Conservation (phyloP, 2,888 invertebrate genomes). For the Eupithecia inturbata region DNA sequence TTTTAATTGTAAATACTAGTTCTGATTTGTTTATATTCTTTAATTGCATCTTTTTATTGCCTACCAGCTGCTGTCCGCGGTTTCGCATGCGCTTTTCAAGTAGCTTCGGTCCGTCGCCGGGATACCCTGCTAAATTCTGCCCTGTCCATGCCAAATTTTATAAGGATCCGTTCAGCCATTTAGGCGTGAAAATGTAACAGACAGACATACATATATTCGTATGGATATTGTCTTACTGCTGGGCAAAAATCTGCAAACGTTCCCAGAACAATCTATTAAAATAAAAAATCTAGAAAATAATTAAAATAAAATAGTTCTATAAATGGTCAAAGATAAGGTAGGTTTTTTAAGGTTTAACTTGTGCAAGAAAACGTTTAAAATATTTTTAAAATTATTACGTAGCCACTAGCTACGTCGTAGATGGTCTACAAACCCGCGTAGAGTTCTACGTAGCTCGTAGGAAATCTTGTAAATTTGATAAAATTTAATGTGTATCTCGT, state of each 20-base stretch:
- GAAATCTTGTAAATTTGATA: constrained; percentile 2
- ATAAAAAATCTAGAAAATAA: neutral
- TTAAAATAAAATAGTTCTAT: neutral
- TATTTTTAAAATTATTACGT: neutral
- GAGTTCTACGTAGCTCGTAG: constrained; percentile 12
- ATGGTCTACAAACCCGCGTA: neutral
- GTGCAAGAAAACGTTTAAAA: neutral
- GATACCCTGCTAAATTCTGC: too few relatives aligned
- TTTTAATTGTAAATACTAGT: neutral
- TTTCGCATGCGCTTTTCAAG: too few relatives aligned
- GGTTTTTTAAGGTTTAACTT: neutral
- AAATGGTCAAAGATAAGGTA: neutral
- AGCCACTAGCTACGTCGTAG: neutral
- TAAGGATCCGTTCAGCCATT: too few relatives aligned
- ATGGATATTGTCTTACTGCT: neutral
- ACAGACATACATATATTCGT: too few relatives aligned
- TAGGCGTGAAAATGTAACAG: too few relatives aligned
- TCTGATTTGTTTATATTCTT: too few relatives aligned
- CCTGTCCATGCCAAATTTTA: too few relatives aligned
- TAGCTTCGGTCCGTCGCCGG: too few relatives aligned
- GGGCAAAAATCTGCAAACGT: neutral
- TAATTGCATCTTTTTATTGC: neutral
- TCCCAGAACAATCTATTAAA: neutral
- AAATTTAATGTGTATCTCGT: neutral
- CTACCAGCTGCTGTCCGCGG: too few relatives aligned